Percentiles rank a stretch among this genome's conserved stretches.
Conservation (phyloP, 1,140 invertebrate genomes). For the Ceratitis capitata region DNA sequence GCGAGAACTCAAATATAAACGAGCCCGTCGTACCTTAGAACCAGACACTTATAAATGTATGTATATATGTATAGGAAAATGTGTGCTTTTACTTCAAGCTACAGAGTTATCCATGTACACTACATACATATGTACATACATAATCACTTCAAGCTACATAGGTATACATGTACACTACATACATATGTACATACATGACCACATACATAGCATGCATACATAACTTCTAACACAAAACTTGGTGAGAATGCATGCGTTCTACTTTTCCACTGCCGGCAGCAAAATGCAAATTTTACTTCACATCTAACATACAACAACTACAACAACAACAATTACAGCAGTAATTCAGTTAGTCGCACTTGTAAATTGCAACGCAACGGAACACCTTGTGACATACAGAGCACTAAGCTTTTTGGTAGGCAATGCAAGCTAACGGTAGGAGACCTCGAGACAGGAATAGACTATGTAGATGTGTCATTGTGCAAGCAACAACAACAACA, state of each 20-base stretch:
- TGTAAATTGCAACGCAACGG: not conserved
- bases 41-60: too few relatives aligned
- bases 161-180: not conserved
- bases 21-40: too few relatives aligned
- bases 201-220: not conserved
- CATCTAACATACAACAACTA: not conserved
- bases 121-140: too few relatives aligned
- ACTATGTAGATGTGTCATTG: not conserved
- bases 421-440: not conserved
- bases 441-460: not conserved
- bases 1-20: too few relatives aligned
- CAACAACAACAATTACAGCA: not conserved
- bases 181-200: too few relatives aligned
- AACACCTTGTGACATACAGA: not conserved
- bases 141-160: too few relatives aligned
- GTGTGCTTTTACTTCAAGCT: too few relatives aligned
- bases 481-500: not conserved
- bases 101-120: too few relatives aligned
- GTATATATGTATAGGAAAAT: too few relatives aligned
- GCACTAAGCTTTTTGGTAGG: not conserved
- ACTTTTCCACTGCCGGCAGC: not conserved
- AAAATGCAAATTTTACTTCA: slow-evolving; percentile 32
- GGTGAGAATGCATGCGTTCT: slow-evolving; percentile 4
- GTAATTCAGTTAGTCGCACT: not conserved
- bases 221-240: not conserved